Base-by-base conservation (phyloP, 1,140 invertebrate species). In the Bombus breviceps region DNA sequence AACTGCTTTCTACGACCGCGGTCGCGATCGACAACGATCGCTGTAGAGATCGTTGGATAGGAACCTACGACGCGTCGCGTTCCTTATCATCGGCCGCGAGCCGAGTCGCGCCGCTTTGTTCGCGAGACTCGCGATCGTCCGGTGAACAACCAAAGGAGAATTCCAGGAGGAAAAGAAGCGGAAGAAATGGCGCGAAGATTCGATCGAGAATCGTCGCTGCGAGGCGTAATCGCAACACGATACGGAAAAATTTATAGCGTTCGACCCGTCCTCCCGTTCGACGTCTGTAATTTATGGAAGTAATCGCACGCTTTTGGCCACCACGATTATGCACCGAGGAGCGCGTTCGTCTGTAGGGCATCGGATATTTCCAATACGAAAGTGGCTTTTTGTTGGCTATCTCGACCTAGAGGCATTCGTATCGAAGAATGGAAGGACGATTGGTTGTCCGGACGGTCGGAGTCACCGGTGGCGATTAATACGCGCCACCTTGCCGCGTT, bases 1-100 rank as follows among this genome's bases (percentile, higher is more conserved):
- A 34, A 28, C 59, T 53, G 66, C 47, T 81, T 81, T 81, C 78
- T 66, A 59, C 77, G 47, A 8, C 25, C 32, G 32, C 18, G 32
- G 37, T 47, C 69, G 15, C 39, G 64, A 69, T 68, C 78, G 77
- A 68, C 39, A 80, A 53, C 62, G 25, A 12, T 18, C 13, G 62
- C 28, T 5, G 4, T 15, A 53, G 34, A 59, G 71, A 59, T 59
- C 57, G 57, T 59, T 22, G 47, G 28, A 59, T 59, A 28, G 3
- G 3, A 32, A 47, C 2, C 0, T 22, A 43, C 9, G 9, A 10
- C 9, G 3, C 25, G 25, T 4, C 57, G 25, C 15, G n/a, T 32
- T 66, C 62, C 13, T 66, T 32, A 18, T 82, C 41, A 32, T 71
- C 68, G 43, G 5, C 32, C 10, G n/a, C 25, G 22, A 12, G 28